Conservation (phyloP, 2,113 vertebrate genomes). For the Pollachius pollachius region DNA sequence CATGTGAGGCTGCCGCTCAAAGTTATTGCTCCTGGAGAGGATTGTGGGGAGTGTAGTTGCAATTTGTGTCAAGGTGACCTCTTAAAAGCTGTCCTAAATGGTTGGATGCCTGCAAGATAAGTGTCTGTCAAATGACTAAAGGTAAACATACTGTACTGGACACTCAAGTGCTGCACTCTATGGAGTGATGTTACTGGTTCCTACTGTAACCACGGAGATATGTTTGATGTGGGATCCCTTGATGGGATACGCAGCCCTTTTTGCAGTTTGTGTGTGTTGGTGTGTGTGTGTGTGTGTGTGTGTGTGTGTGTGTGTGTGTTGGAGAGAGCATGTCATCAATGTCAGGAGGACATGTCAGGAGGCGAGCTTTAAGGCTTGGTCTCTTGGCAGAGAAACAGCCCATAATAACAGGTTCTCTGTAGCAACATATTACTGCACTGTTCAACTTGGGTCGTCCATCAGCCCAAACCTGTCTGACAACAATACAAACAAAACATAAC, state of each 20-base stretch:
- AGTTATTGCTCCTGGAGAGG: too few species aligned
- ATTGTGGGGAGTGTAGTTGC: too few species aligned
- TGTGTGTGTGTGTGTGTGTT: constrained; percentile 6
- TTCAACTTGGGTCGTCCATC: constrained; percentile 1
- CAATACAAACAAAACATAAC: too few species aligned
- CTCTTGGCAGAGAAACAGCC: constrained; percentile 37
- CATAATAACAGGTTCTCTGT: constrained; percentile 56
- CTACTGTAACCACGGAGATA: not conserved
- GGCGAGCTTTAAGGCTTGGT: not conserved
- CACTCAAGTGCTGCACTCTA: not conserved
- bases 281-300: constrained; percentile 4
- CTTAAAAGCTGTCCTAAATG: too few species aligned
- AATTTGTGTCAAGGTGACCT: too few species aligned
- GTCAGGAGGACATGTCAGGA: too few species aligned
- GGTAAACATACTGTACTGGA: too few species aligned
- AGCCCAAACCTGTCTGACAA: too few species aligned
- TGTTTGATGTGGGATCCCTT: not conserved
- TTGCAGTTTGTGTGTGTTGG: not conserved
- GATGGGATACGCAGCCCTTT: not conserved
- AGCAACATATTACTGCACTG: constrained; percentile 48
- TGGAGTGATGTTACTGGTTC: not conserved
- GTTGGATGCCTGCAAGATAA: too few species aligned
- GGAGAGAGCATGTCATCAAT: too few species aligned
- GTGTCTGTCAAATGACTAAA: too few species aligned
- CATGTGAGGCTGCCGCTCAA: too few species aligned